phyloP scores from a whole-genome alignment of 2,888 invertebrate species.

The Pediacus dermestoides region DNA sequence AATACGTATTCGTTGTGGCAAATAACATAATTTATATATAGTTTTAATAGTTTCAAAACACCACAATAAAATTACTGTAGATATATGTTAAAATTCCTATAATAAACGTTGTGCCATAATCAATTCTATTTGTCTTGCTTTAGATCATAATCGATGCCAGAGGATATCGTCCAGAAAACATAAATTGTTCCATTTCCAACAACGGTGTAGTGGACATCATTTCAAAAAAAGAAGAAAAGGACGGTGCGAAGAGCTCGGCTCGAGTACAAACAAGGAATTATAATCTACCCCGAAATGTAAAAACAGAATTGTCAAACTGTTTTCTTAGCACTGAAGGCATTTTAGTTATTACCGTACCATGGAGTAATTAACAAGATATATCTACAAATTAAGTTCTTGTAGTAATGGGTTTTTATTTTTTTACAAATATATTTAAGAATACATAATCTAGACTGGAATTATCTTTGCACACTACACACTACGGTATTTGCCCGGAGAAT shows the following conservation, averaged over 20 bases:
- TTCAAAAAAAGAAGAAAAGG: constrained; percentile 16
- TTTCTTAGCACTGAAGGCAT: constrained; percentile 24
- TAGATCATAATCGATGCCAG: constrained; percentile 27
- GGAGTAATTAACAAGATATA: constrained; percentile 12
- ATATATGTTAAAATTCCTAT: neutral
- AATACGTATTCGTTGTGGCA: too few species aligned
- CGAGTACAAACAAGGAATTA: constrained; percentile 22
- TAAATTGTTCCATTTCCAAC: constrained; percentile 19
- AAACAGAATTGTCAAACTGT: constrained; percentile 21
- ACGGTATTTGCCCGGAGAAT: too few species aligned
- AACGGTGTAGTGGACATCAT: constrained; percentile 15
- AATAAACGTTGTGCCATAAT: too few species aligned
- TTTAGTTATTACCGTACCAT: constrained; percentile 24
- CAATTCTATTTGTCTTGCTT: constrained; percentile 4
- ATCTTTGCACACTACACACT: too few species aligned
- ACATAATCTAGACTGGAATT: too few species aligned
- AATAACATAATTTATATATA: too few species aligned
- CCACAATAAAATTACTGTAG: neutral
- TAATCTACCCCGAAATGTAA: constrained; percentile 21
- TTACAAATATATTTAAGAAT: too few species aligned
- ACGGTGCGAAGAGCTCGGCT: constrained; percentile 12
- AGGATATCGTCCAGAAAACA: constrained; percentile 24
- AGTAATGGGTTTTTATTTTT: too few species aligned
- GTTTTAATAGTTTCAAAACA: too few species aligned
- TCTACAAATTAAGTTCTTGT: too few species aligned